These are phyloP conservation scores for Andrena fulva DNA, from an alignment of 2,888 invertebrate species.

Conservation along the genomic window DNA sequence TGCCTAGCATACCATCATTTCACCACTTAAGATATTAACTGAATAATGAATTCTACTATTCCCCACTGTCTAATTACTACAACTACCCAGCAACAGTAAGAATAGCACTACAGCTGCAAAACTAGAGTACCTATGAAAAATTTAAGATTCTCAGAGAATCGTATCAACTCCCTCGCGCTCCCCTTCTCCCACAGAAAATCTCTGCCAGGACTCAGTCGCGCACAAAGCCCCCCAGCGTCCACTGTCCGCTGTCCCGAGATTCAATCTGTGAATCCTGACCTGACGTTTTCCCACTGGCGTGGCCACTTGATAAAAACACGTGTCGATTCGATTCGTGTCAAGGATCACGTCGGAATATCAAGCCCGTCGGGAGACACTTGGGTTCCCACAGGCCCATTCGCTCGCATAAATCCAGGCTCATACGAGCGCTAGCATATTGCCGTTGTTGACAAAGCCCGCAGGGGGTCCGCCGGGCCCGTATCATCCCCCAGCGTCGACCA, in stretches of 20 bases:
- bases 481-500: conserved; percentile 64
- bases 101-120: too few species aligned
- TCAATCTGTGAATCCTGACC: not conserved
- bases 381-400: conserved; percentile 83
- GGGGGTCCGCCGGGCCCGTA: conserved; percentile 77
- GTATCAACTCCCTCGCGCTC: not conserved
- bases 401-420: conserved; percentile 65
- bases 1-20: too few species aligned
- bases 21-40: too few species aligned
- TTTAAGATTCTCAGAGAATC: not conserved
- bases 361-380: conserved; percentile 45
- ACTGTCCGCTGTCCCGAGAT: not conserved
- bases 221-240: conserved; percentile 5
- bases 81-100: too few species aligned
- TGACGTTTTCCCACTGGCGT: conserved; percentile 20
- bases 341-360: conserved; percentile 39
- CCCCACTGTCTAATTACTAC: too few species aligned
- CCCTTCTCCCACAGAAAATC: not conserved
- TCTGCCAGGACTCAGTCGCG: not conserved
- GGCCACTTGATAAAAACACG: conserved; percentile 58
- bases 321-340: conserved; percentile 57
- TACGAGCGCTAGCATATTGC: conserved; percentile 83
- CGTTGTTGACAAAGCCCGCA: conserved; percentile 83
- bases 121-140: not conserved
- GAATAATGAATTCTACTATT: too few species aligned